phyloP scores from a whole-genome alignment of 2,113 vertebrate species.

The Gymnobelideus leadbeateri region DNA sequence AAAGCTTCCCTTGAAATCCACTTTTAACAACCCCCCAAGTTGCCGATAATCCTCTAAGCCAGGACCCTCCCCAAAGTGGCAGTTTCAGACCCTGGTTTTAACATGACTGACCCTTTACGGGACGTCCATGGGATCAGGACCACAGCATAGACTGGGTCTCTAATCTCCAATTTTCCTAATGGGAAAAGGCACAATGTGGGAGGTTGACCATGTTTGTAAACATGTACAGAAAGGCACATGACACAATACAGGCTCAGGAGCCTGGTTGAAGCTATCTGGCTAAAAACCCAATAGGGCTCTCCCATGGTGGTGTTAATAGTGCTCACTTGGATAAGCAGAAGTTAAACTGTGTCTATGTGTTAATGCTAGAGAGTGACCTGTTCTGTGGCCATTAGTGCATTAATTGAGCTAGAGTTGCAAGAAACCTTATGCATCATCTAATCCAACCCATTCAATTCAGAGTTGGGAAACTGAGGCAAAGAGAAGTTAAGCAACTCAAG shows the following conservation, averaged over 20 bases:
- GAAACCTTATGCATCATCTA: not conserved
- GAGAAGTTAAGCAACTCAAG: not conserved
- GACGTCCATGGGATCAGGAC: not conserved
- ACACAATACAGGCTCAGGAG: not conserved
- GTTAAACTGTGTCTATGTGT: not conserved
- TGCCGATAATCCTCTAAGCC: not conserved
- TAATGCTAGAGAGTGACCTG: not conserved
- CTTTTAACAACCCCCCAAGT: conserved; percentile 1
- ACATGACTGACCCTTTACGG: not conserved
- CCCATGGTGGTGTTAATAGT: not conserved
- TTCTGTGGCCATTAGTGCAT: not conserved
- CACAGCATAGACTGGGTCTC: not conserved
- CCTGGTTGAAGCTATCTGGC: not conserved
- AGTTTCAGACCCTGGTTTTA: not conserved
- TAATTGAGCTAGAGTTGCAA: not conserved
- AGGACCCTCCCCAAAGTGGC: not conserved
- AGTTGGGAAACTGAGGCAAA: not conserved
- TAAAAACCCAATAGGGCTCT: not conserved
- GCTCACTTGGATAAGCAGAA: not conserved
- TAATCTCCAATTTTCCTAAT: not conserved
- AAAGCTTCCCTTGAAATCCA: conserved; percentile 2
- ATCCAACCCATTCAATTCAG: not conserved
- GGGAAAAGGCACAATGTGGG: not conserved
- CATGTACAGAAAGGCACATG: not conserved
- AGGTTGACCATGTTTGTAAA: not conserved